Conservation (phyloP, 2,113 vertebrate species). For the Triplophysa rosa region DNA sequence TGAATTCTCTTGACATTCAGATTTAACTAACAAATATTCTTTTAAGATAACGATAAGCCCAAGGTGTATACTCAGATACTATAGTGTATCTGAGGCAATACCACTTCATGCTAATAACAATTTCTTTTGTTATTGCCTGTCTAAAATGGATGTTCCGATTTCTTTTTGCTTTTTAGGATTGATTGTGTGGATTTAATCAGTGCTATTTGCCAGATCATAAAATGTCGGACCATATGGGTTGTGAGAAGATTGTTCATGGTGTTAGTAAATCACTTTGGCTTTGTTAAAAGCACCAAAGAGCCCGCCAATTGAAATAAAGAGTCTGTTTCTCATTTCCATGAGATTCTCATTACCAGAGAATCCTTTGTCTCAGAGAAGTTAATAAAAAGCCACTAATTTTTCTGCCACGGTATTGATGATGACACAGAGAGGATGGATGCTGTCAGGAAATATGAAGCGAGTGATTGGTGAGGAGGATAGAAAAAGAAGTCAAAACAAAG, state of each 20-base stretch:
- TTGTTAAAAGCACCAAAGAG: conserved; percentile 52
- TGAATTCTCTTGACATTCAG: not conserved
- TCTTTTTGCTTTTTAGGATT: not conserved
- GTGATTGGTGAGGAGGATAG: conserved; percentile 60
- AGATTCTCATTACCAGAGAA: conserved; percentile 65
- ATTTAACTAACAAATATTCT: not conserved
- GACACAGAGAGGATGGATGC: conserved; percentile 40
- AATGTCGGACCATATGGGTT: not conserved
- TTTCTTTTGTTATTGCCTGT: not conserved
- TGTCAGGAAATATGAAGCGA: conserved; percentile 54
- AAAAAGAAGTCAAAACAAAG: conserved; percentile 60
- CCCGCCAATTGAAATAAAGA: conserved; percentile 51
- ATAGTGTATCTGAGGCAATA: too few species aligned
- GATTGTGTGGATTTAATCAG: conserved; percentile 1
- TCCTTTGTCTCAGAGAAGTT: conserved; percentile 60
- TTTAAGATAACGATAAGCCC: too few species aligned
- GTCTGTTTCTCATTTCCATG: conserved; percentile 57
- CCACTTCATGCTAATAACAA: not conserved
- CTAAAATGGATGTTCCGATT: not conserved
- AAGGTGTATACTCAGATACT: too few species aligned
- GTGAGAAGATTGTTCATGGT: not conserved
- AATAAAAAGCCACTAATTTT: conserved; percentile 48
- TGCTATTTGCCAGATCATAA: not conserved
- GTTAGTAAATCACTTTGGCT: conserved; percentile 49
- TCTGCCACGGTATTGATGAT: conserved; percentile 36